Evolutionary conservation across 2,797 vertebrate species (phyloP), one percentile per base, ranked within the genome.

Genomic region (Rhinoraja longicauda): DNA sequence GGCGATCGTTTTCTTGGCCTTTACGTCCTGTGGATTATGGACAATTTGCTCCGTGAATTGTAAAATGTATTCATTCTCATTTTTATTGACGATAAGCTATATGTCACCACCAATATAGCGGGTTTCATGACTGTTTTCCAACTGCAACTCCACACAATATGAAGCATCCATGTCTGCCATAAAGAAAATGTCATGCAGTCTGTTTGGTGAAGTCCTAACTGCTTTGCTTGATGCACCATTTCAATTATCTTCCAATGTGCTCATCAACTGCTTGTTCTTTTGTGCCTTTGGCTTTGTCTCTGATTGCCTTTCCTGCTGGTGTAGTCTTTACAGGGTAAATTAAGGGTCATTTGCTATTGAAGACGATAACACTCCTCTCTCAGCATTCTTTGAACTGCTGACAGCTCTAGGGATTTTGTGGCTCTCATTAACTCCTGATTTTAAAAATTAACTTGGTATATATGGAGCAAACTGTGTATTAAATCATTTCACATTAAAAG

Each of bases 201-300:
- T 53, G 70, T 26, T 75, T 6, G 5, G 70, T 75, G 67, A 73
- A 39, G 72, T 75, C 26, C 70, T 92, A 75, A 29, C 84, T 67
- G 84, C 72, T 92, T 92, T 72, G 90, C 90, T 53, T 75, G 67
- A 92, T 92, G 39, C 90, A 92, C 36, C 0, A 57, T 92, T 92
- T 92, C 90, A 92, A 92, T 92, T 92, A 92, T 53, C 39, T 92
- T 0, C 70, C 67, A 53, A 75, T 75, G 90, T 92, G 90, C 90
- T 92, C 90, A 92, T 92, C 90, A 75, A 75, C 26, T 73, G 70
- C 90, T 15, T 92, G 26, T n/a, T 92, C 70, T 75, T 53, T 92
- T 92, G 90, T 45, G 90, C 90, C 90, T 92, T 45, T 92, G 90
- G 90, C 70, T 92, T 57, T 6, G 67, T 70, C 26, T 92, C 45